phyloP scores from a whole-genome alignment of 2,888 invertebrate genomes.

The Troides oblongomaculatus region DNA sequence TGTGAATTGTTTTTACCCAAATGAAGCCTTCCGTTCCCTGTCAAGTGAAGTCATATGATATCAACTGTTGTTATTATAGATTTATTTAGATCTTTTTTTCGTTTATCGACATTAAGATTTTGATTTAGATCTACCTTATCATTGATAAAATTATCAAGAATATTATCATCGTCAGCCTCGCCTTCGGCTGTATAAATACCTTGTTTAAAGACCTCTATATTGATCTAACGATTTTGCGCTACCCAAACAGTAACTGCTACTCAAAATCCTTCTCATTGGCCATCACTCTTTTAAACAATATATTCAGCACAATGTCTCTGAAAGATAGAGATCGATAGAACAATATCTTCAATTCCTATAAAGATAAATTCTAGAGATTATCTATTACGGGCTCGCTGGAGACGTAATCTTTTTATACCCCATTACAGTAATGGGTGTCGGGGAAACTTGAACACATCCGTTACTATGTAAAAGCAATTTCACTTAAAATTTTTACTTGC shows the following conservation, averaged over 20 bases:
- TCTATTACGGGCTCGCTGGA: background rate
- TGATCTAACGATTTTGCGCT: too few species aligned
- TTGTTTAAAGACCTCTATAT: too few species aligned
- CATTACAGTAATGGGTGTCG: slow-evolving; percentile 13
- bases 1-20: background rate
- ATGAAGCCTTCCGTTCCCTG: background rate
- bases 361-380: background rate
- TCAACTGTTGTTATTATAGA: background rate
- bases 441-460: slow-evolving; percentile 1
- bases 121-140: background rate
- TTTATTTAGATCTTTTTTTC: background rate
- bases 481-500: slow-evolving; percentile 11
- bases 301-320: background rate
- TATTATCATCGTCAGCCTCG: too few species aligned
- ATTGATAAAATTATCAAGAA: background rate
- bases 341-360: background rate
- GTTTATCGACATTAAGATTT: background rate
- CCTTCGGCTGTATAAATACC: too few species aligned
- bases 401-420: slow-evolving; percentile 4
- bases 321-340: background rate
- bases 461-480: slow-evolving; percentile 23
- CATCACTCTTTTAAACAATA: background rate
- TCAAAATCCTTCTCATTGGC: background rate
- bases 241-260: too few species aligned
- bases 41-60: background rate